Base-by-base conservation (phyloP, 1,140 invertebrate species). In the Drosophila baimaii region DNA sequence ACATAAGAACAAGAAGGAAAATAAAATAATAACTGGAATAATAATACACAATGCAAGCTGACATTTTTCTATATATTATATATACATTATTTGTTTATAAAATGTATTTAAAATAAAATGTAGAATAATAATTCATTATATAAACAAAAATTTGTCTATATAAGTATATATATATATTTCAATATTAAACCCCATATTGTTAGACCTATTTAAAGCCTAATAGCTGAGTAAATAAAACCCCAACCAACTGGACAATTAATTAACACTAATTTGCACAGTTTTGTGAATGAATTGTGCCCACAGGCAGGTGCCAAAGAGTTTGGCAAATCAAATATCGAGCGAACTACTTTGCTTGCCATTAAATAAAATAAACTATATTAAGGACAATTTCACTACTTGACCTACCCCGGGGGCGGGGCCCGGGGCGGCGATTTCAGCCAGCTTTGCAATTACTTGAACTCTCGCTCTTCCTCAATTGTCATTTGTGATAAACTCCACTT, bases 351-450 rank as follows among this genome's bases (percentile, higher is more conserved):
- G 27, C 15, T 29, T 10, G 27, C 43, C 5, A 12, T 7, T 10
- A 49, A 13, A 23, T 23, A 23, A 61, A 33, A 6, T 13, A 10
- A 15, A 29, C 31, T 6, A 29, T 47, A 78, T 83, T 89, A 84
- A 84, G 84, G 81, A 89, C 80, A 88, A 89, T 88, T 88, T 88
- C 84, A 89, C 84, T 88, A 75, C 80, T 88, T 88, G 79, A 88
- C 70, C 55, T 47, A 13, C 29, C 17, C 57, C 21, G 23, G 23
- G 15, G 13, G n/a, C n/a, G n/a, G n/a, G 37, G 37, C 37, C 47
- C 47, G 25, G 25, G 27, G 62, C 27, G 21, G 8, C 23, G 10
- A 37, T 68, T 61, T 51, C 31, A 23, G 49, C 62, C 31, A 23
- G 49, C 62, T 86, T 70, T 46, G 68, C 72, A 83, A 86, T 83